Base-by-base conservation (phyloP, 35 echinoderm and acorn worm genomes). In the Eucidaris tribuloides region DNA sequence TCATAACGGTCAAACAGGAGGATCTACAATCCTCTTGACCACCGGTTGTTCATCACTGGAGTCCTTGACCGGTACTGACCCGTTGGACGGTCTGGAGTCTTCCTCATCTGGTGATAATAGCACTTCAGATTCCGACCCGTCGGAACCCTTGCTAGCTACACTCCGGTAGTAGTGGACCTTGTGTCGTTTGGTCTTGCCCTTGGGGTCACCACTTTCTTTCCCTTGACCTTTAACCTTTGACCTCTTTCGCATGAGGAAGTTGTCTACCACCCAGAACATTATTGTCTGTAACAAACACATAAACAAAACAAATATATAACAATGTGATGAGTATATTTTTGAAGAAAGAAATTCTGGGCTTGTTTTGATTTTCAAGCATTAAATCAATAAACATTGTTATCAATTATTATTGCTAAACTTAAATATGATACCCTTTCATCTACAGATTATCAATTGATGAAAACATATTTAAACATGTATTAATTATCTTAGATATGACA, bases 241-340 rank as follows among this genome's bases (percentile, higher is more conserved):
- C 71, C 78, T 49, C 46, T 93, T 99, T 20, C 71, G 74, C 96
- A 97, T 97, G 18, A 99, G 79, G 62, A 99, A 90, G 79, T 99
- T 99, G 88, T 99, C 96, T 13, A 99, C 91, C 7, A 99, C 87
- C 96, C 96, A 99, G 62, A 99, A 99, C 87, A 99, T 99, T 11
- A 99, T 93, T 20, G 83, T 91, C 96, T 99, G 78, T 56, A 42
- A 63, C 58, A 55, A 56, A 60, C 42, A 25, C 54, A 79, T 27
- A 81, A 46, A 28, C 7, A 74, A 41, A 56, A 31, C 37, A 45
- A 54, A 31, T 5, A 13, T 11, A 80, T 80, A n/a, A n/a, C n/a
- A n/a, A n/a, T n/a, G n/a, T n/a, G n/a, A n/a, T n/a, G n/a, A n/a
- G n/a, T n/a, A n/a, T n/a, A n/a, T n/a, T n/a, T n/a, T n/a, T n/a